These are phyloP conservation scores for Mystacornis crossleyi DNA, from an alignment of 2,113 vertebrate species.

Conservation along the genomic window DNA sequence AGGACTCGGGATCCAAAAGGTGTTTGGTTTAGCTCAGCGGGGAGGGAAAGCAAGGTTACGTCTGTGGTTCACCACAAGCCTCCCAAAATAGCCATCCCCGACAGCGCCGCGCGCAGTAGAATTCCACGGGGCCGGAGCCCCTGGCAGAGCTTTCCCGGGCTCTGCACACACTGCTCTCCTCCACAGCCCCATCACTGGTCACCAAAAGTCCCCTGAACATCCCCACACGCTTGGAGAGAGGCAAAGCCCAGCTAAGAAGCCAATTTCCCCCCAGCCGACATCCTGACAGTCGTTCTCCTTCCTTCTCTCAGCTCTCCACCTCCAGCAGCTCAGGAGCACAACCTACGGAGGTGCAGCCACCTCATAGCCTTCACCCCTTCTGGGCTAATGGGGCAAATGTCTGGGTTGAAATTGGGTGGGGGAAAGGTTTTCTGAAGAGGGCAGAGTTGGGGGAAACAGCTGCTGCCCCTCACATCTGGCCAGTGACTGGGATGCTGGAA, in stretches of 20 bases:
- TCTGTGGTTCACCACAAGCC: neutral
- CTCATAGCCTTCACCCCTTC: neutral
- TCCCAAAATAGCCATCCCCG: neutral
- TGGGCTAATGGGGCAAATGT: neutral
- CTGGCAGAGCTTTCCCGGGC: neutral
- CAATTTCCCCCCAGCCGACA: rapidly evolving
- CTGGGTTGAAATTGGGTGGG: neutral
- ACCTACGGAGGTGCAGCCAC: neutral
- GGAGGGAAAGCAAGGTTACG: neutral
- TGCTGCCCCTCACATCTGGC: neutral
- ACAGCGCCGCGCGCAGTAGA: rapidly evolving
- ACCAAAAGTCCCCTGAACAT: neutral
- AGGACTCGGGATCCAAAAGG: neutral
- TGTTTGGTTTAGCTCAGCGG: neutral
- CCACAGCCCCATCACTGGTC: rapidly evolving
- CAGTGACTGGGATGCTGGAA: neutral
- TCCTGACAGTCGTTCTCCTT: neutral
- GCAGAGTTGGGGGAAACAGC: neutral
- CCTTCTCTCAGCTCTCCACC: neutral
- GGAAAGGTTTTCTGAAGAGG: neutral
- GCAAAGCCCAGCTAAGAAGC: neutral
- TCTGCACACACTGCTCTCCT: neutral
- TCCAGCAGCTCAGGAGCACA: neutral
- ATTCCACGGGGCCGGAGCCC: neutral
- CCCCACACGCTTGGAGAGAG: rapidly evolving